phyloP scores from a whole-genome alignment of 2,113 vertebrate species.

The Camarhynchus parvulus region DNA sequence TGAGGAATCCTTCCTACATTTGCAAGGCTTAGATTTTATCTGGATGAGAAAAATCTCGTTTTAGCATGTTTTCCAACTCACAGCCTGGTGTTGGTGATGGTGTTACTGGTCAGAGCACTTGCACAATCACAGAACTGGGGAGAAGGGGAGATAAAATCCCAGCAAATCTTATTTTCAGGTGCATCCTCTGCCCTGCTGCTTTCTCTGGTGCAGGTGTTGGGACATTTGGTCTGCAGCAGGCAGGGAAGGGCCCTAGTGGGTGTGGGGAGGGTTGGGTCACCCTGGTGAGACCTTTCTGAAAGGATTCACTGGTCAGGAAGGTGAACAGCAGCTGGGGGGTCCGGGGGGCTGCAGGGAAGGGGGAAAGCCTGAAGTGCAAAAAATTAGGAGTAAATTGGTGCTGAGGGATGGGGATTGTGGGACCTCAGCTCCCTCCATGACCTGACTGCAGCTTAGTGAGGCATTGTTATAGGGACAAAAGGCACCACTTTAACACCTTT shows the following conservation, averaged over 20 bases:
- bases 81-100: not conserved
- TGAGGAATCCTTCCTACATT: not conserved
- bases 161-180: not conserved
- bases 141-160: not conserved
- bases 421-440: not conserved
- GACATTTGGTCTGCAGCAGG: not conserved
- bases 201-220: not conserved
- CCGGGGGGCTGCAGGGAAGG: not conserved
- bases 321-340: not conserved
- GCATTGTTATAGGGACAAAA: not conserved
- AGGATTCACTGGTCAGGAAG: not conserved
- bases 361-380: not conserved
- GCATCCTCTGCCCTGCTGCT: not conserved
- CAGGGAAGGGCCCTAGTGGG: not conserved
- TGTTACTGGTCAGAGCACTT: not conserved
- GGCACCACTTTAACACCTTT: not conserved
- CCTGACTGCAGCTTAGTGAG: not conserved
- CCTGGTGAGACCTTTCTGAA: not conserved
- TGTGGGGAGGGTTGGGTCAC: not conserved
- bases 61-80: not conserved
- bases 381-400: not conserved
- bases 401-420: not conserved
- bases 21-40: not conserved
- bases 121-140: not conserved
- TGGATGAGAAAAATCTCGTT: not conserved